Percentiles rank a stretch among this genome's conserved stretches.
phyloP scores from a whole-genome alignment of 2,797 vertebrate genomes.

The Gymnopithys bicolor region DNA sequence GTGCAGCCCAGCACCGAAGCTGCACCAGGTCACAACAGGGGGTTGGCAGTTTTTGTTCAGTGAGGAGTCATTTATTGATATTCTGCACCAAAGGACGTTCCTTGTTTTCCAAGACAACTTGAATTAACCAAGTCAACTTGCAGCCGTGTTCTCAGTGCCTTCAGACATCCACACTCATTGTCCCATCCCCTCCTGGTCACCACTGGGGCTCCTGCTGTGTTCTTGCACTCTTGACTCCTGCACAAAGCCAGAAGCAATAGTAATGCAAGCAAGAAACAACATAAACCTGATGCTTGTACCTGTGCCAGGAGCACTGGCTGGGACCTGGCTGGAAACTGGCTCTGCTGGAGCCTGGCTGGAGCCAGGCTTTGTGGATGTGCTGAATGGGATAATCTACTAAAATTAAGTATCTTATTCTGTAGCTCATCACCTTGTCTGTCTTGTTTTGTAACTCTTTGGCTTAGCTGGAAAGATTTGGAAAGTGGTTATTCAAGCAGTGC shows the following conservation, averaged over 20 bases:
- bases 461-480: not conserved
- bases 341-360: not conserved
- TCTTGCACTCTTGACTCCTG: constrained; percentile 14
- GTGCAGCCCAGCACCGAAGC: not conserved
- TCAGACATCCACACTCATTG: not conserved
- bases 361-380: not conserved
- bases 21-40: not conserved
- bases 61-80: not conserved
- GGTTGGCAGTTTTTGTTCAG: not conserved
- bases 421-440: not conserved
- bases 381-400: not conserved
- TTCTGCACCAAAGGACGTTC: not conserved
- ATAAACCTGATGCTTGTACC: not conserved
- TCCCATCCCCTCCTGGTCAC: not conserved
- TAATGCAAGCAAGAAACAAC: not conserved
- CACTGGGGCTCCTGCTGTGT: not conserved
- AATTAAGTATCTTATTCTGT: not conserved
- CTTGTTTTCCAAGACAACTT: constrained; percentile 2
- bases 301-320: not conserved
- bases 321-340: not conserved
- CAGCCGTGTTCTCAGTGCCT: not conserved
- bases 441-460: not conserved
- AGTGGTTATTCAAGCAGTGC: not conserved
- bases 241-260: constrained; percentile 1
- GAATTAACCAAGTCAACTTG: not conserved